Evolutionary conservation across 2,113 vertebrate genomes (phyloP).

Genomic region (Peromyscus leucopus): DNA sequence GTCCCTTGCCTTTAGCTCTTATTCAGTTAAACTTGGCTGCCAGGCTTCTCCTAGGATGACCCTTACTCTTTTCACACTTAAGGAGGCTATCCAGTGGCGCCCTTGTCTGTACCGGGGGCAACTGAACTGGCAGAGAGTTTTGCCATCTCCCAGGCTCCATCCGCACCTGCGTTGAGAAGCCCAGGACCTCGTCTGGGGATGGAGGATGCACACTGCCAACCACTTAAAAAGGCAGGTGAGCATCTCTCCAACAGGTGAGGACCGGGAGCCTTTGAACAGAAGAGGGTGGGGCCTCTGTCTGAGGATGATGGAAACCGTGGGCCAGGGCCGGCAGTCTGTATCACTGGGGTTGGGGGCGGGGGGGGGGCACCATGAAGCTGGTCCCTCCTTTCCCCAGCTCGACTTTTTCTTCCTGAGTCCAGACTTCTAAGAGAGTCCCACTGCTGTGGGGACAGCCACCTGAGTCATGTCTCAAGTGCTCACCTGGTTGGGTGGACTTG

Average conservation of each 20-base stretch:
- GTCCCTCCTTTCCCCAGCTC: not conserved
- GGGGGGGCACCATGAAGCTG: not conserved
- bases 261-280: conserved; percentile 69
- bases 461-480: conserved; percentile 71
- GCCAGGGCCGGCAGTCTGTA: not conserved
- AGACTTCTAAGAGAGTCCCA: conserved; percentile 7
- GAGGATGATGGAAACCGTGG: conserved; percentile 50
- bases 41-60: not conserved
- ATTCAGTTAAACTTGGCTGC: not conserved
- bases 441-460: conserved; percentile 33
- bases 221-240: conserved; percentile 71
- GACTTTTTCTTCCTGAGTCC: not conserved
- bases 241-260: conserved; percentile 60
- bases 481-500: conserved; percentile 51
- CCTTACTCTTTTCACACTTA: not conserved
- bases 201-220: not conserved
- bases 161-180: not conserved
- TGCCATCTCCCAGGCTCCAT: not conserved
- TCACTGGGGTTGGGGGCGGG: not conserved
- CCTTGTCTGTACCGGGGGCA: not conserved
- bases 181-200: not conserved
- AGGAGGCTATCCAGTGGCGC: too few relatives aligned
- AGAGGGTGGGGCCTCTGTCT: not conserved
- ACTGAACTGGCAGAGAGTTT: not conserved
- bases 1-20: not conserved